These are phyloP conservation scores for Gymnocheta viridis DNA, from an alignment of 2,888 invertebrate genomes.

Conservation along the genomic window DNA sequence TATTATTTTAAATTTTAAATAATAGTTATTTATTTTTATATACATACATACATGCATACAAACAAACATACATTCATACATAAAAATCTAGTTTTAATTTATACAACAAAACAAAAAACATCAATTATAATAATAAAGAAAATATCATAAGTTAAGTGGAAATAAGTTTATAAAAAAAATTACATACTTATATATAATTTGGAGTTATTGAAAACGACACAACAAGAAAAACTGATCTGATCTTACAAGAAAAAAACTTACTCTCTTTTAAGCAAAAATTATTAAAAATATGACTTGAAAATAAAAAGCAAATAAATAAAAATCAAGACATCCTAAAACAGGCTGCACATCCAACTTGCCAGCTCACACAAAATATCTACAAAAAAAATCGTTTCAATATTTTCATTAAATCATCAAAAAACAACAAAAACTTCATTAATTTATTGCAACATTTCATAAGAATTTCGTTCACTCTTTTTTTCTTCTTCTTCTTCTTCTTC, in stretches of 20 bases:
- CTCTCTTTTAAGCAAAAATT: conserved; percentile 37
- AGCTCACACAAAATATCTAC: conserved; percentile 64
- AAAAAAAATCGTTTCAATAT: neutral
- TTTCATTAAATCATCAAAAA: neutral
- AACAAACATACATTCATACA: too few relatives aligned
- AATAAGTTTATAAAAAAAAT: neutral
- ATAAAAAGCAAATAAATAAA: neutral
- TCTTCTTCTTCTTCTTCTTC: neutral
- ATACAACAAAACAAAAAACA: conserved; percentile 20
- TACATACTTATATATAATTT: neutral
- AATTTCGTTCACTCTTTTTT: neutral
- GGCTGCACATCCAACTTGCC: conserved; percentile 79
- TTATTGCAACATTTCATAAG: conserved; percentile 3
- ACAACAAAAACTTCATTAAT: neutral
- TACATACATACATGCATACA: conserved; percentile 16
- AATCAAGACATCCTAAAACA: conserved; percentile 63
- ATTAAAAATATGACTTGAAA: conserved; percentile 7
- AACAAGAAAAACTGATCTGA: conserved; percentile 58
- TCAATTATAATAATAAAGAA: conserved; percentile 30
- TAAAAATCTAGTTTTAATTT: conserved; percentile 48
- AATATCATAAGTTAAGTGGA: conserved; percentile 45
- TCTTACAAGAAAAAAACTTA: conserved; percentile 45
- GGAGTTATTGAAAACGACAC: neutral
- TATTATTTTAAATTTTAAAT: conserved; percentile 58
- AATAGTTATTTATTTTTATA: conserved; percentile 71